Evolutionary conservation across 2,113 vertebrate species (phyloP).

Genomic region (Gallinago media): DNA sequence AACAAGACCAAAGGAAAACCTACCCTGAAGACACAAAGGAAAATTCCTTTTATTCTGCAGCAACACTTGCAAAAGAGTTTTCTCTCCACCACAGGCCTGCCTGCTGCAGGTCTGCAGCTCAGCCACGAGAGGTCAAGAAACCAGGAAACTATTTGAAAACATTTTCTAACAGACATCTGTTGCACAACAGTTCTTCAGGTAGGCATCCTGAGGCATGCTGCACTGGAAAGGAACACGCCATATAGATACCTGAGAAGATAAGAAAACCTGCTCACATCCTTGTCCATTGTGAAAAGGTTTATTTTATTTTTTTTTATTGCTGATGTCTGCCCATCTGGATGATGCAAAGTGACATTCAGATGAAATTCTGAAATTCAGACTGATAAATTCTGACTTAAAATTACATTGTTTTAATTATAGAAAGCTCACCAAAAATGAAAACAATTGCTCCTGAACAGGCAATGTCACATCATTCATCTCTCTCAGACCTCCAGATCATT

Average conservation of each 20-base stretch:
- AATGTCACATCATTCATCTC: neutral
- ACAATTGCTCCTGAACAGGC: neutral
- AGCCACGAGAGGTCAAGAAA: neutral
- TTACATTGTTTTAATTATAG: neutral
- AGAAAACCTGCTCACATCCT: neutral
- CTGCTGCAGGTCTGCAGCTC: neutral
- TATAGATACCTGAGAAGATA: neutral
- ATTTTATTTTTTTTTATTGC: neutral
- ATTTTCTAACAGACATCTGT: neutral
- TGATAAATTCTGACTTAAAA: neutral
- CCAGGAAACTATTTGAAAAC: neutral
- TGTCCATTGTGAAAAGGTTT: accelerated
- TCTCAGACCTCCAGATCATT: neutral
- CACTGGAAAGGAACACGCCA: neutral
- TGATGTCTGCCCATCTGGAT: neutral
- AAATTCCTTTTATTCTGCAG: neutral
- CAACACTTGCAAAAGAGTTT: neutral
- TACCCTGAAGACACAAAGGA: neutral
- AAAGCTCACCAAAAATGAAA: neutral
- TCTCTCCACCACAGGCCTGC: neutral
- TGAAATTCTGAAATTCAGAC: neutral
- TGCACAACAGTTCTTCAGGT: neutral
- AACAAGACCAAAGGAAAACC: neutral
- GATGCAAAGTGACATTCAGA: neutral
- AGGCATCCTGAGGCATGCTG: neutral